Evolutionary conservation across 2,113 vertebrate genomes (phyloP).

Genomic region (Epinephelus fuscoguttatus): DNA sequence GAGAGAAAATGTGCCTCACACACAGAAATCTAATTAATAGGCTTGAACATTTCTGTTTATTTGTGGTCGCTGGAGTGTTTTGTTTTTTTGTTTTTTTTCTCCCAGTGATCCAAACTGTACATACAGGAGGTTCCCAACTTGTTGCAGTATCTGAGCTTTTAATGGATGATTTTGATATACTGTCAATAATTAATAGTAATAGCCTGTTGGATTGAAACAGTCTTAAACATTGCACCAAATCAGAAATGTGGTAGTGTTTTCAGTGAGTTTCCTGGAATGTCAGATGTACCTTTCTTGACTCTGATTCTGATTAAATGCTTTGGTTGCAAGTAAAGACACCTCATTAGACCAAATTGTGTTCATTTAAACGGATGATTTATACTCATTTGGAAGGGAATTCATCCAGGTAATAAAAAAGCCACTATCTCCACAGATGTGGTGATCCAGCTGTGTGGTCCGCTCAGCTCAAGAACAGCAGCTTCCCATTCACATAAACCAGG

Average conservation of each 20-base stretch:
- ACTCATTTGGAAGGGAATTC: conserved; percentile 14
- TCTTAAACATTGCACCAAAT: neutral
- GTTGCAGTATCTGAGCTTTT: neutral
- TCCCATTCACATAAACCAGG: neutral
- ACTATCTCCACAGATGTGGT: neutral
- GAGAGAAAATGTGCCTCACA: neutral
- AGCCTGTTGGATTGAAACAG: neutral
- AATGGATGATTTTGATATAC: conserved; percentile 11
- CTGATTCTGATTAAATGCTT: conserved; percentile 13
- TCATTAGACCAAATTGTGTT: conserved; percentile 30
- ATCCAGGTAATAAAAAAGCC: conserved; percentile 41
- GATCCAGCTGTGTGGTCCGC: conserved; percentile 40
- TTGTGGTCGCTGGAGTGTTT: neutral
- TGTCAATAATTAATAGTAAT: neutral
- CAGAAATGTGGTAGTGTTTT: neutral
- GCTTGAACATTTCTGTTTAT: neutral
- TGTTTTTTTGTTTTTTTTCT: neutral
- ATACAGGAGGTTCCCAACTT: neutral
- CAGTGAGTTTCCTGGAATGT: neutral
- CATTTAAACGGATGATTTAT: conserved; percentile 41
- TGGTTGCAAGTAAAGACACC: conserved; percentile 2
- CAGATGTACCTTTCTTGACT: neutral
- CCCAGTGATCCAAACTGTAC: neutral
- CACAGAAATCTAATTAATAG: conserved; percentile 25
- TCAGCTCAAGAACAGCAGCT: conserved; percentile 26